phyloP scores from a whole-genome alignment of 2,113 vertebrate species.

The Otis tarda region DNA sequence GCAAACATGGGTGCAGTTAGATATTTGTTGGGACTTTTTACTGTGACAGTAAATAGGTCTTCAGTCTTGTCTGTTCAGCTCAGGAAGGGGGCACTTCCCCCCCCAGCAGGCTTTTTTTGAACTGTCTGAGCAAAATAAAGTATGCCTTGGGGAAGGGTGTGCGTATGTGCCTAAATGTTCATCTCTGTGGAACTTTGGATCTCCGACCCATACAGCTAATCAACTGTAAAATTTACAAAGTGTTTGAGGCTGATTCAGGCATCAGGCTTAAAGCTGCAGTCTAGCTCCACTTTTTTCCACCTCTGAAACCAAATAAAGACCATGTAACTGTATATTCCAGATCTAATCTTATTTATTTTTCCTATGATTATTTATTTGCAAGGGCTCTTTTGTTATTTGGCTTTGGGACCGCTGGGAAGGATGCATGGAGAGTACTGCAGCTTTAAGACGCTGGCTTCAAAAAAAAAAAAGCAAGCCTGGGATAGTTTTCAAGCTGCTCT shows the following conservation, averaged over 20 bases:
- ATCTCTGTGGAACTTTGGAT: not conserved
- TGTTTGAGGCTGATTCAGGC: not conserved
- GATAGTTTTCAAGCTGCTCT: not conserved
- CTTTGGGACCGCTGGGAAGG: constrained; percentile 52
- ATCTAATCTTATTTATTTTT: constrained; percentile 62
- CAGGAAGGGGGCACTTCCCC: not conserved
- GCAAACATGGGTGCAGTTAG: not conserved
- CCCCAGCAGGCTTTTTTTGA: not conserved
- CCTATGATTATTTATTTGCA: constrained; percentile 65
- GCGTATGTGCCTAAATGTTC: constrained; percentile 2
- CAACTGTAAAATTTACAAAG: constrained; percentile 14
- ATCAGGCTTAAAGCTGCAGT: constrained; percentile 62
- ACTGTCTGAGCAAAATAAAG: constrained; percentile 18
- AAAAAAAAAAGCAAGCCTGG: not conserved
- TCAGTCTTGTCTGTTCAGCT: not conserved
- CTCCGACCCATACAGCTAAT: not conserved
- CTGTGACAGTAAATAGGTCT: constrained; percentile 16
- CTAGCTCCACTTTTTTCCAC: constrained; percentile 51
- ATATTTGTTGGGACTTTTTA: constrained; percentile 16
- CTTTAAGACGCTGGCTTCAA: constrained; percentile 53
- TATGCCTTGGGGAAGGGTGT: constrained; percentile 42
- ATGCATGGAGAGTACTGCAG: constrained; percentile 54
- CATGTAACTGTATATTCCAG: constrained; percentile 46
- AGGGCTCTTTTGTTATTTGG: constrained; percentile 46
- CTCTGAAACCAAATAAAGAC: constrained; percentile 71